Evolutionary conservation across 2,113 vertebrate species (phyloP).

Genomic region (Pogonocichla stellata): DNA sequence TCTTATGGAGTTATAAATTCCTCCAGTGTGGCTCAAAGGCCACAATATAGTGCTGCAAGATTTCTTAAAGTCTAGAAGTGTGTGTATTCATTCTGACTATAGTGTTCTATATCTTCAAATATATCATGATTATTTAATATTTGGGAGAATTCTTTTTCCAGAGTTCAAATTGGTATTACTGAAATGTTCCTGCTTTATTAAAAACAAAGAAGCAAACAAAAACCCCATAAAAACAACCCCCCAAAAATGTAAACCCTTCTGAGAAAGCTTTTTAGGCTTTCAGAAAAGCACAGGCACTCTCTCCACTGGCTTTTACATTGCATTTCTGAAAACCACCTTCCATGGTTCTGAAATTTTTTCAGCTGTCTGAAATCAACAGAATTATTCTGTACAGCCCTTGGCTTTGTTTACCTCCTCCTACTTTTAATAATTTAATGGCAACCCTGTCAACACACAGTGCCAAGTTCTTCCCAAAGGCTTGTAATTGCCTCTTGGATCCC

Average conservation of each 20-base stretch:
- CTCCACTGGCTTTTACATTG: background rate
- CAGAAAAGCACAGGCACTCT: background rate
- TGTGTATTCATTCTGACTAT: background rate
- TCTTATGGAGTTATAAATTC: background rate
- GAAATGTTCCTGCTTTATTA: background rate
- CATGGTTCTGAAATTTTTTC: background rate
- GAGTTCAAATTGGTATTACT: background rate
- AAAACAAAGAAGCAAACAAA: background rate
- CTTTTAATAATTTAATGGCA: slow-evolving; percentile 19
- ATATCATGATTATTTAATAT: background rate
- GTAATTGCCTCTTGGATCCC: background rate
- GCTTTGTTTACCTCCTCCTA: background rate
- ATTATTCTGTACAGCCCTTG: background rate
- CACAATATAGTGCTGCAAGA: background rate
- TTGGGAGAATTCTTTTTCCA: background rate
- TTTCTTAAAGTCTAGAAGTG: background rate
- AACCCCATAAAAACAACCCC: accelerated
- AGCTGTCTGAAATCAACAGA: background rate
- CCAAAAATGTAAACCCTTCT: background rate
- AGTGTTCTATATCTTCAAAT: background rate
- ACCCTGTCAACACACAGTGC: background rate
- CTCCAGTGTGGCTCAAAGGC: background rate
- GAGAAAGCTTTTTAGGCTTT: background rate
- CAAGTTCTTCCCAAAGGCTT: background rate
- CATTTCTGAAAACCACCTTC: background rate